These are phyloP conservation scores for Panopea generosa DNA, from an alignment of 2,888 invertebrate genomes.

Conservation along the genomic window DNA sequence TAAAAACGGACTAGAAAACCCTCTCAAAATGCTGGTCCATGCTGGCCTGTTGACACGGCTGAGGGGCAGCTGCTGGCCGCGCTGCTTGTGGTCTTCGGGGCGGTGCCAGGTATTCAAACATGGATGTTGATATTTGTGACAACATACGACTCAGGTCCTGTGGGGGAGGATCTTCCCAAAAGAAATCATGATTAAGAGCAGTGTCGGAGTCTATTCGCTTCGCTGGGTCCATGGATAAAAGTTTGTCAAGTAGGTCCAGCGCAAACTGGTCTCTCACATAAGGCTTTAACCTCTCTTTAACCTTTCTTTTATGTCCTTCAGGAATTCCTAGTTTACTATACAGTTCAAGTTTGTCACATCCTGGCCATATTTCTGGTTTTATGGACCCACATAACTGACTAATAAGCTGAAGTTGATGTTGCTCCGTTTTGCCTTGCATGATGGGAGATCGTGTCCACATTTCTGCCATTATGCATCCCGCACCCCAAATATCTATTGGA, in stretches of 20 bases:
- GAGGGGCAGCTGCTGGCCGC: constrained; percentile 25
- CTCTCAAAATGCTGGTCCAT: constrained; percentile 84
- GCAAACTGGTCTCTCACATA: constrained; percentile 97
- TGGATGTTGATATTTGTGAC: constrained; percentile 94
- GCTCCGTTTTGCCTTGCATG: constrained; percentile 95
- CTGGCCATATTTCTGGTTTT: constrained; percentile 94
- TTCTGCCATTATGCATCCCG: constrained; percentile 99
- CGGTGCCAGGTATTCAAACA: constrained; percentile 96
- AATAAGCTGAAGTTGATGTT: constrained; percentile 97
- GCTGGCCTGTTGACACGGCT: constrained; percentile 62
- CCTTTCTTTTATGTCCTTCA: constrained; percentile 82
- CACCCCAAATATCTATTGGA: constrained; percentile 96
- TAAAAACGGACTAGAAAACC: constrained; percentile 82
- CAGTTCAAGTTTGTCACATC: constrained; percentile 94
- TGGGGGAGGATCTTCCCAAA: constrained; percentile 99
- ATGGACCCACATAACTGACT: constrained; percentile 98
- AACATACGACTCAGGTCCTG: constrained; percentile 90
- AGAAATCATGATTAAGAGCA: constrained; percentile 98
- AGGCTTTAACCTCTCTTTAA: constrained; percentile 88
- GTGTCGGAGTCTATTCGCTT: constrained; percentile 95
- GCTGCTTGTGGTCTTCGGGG: constrained; percentile 87
- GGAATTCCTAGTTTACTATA: constrained; percentile 87
- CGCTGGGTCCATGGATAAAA: constrained; percentile 95
- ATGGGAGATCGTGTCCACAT: constrained; percentile 96
- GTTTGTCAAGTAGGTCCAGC: constrained; percentile 95